Base-by-base conservation (phyloP, 2,113 vertebrate genomes). In the Brachyhypopomus occidentalis region DNA sequence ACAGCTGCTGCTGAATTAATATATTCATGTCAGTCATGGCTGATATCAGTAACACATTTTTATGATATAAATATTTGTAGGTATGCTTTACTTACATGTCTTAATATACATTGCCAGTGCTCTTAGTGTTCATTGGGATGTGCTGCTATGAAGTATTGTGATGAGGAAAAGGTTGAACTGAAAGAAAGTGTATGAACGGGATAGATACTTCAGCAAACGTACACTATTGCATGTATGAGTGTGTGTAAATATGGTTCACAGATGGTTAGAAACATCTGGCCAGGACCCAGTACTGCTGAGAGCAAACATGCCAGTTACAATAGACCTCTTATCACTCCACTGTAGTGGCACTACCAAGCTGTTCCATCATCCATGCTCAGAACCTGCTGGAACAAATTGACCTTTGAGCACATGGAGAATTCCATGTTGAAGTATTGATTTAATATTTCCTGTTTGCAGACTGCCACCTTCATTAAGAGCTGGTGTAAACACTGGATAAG, bases 281-380 rank as follows among this genome's bases (percentile, higher is more conserved):
- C 17, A 25, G n/a, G 4, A 22, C 17, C 62, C 41, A 67, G 62
- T 66, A 27, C 20, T 63, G 16, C 59, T 77, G 22, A 64, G 36
- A 48, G 36, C 58, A 77, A 77, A 77, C 75, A 64, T 17, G 41
- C 12, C 45, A 52, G 45, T 77, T 36, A 20, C 30, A 66, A 83
- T 72, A 64, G 23, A 12, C 7, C 67, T 0, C 67, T 73, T 82
- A 78, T 83, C 67, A 63, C 48, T 17, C 25, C 5, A 12, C 12
- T 30, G 36, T 52, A 72, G 22, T 72, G 36, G 55, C 25, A 52
- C 36, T 72, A 38, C 23, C 38, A 72, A 38, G 0, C 56, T 72
- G 30, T 14, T 55, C 52, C 38, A 63, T 41, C 14, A 25, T 16
- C 41, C 36, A 14, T 27, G 59, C 38, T 38, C 38, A 64, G 36